Conservation (phyloP, 2,888 invertebrate genomes). For the Rhogogaster chlorosoma region DNA sequence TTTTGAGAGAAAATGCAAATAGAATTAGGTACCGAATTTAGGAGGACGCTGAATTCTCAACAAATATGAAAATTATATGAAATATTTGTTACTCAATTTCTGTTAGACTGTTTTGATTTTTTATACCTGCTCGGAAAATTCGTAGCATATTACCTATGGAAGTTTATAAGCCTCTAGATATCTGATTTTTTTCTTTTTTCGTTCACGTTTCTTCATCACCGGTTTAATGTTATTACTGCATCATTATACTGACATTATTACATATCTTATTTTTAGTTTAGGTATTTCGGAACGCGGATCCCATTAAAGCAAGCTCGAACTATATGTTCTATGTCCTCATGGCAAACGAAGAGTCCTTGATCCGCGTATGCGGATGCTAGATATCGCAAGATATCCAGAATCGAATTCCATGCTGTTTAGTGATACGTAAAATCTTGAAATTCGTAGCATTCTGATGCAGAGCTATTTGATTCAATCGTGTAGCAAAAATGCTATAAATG, state of each 20-base stretch:
- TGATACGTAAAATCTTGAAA: neutral
- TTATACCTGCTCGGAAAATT: too few relatives aligned
- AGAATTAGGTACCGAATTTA: neutral
- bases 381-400: neutral
- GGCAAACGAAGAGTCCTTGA: neutral
- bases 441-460: neutral
- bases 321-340: neutral
- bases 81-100: neutral
- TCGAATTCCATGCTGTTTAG: neutral
- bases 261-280: neutral
- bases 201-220: neutral
- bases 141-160: neutral
- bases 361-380: neutral
- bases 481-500: neutral
- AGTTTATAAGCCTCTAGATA: neutral
- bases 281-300: neutral
- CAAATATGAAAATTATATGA: constrained; percentile 8
- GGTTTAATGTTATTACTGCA: neutral
- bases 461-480: neutral
- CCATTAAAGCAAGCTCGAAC: neutral
- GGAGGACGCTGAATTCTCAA: neutral
- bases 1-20: constrained; percentile 5
- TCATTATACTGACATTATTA: neutral
- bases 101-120: neutral
- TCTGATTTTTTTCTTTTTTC: neutral